Evolutionary conservation across 2,888 invertebrate genomes (phyloP).

Genomic region (Papilio elwesi): DNA sequence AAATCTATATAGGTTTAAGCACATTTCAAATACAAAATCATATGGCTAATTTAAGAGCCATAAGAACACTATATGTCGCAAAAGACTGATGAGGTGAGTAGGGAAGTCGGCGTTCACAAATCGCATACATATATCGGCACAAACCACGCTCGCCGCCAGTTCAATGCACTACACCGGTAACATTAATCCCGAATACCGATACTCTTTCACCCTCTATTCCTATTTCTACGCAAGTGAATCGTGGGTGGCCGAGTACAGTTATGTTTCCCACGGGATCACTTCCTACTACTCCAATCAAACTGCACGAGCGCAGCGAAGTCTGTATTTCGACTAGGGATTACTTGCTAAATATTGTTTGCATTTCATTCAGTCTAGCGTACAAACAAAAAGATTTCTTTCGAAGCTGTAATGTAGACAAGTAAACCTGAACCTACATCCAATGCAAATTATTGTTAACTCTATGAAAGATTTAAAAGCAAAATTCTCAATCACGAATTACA

Average conservation of each 20-base stretch:
- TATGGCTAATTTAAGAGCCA: background rate
- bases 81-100: constrained; percentile 34
- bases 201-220: constrained; percentile 53
- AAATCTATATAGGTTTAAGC: too few relatives aligned
- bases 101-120: constrained; percentile 28
- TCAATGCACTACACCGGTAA: constrained; percentile 50
- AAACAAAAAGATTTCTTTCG: background rate
- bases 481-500: background rate
- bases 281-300: constrained; percentile 25
- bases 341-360: background rate
- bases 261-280: constrained; percentile 26
- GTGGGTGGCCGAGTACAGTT: constrained; percentile 41
- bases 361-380: background rate
- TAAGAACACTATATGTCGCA: constrained; percentile 20
- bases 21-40: background rate
- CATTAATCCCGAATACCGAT: constrained; percentile 56
- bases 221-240: constrained; percentile 48
- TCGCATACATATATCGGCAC: constrained; percentile 31
- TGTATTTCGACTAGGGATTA: constrained; percentile 1
- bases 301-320: constrained; percentile 16
- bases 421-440: background rate
- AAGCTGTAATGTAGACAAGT: background rate
- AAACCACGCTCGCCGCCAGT: constrained; percentile 43
- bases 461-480: background rate
- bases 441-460: background rate